Percentiles rank a stretch among this genome's conserved stretches.
phyloP scores from a whole-genome alignment of 2,888 invertebrate species.

The Eilema griseolum region DNA sequence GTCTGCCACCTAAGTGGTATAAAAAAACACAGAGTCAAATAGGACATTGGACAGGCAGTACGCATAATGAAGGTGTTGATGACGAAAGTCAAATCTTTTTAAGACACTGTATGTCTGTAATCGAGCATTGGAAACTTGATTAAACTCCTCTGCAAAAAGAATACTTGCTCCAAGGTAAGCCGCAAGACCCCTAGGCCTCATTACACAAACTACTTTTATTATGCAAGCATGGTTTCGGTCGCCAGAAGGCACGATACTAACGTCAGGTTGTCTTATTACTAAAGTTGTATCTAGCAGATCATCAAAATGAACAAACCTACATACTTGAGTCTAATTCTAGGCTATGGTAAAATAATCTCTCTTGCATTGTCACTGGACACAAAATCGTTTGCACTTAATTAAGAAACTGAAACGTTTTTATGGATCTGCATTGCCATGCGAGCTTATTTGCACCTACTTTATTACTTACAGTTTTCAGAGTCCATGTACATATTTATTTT shows the following conservation, averaged over 20 bases:
- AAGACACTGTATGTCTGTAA: too few relatives aligned
- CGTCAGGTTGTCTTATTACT: not conserved
- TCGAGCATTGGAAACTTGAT: too few relatives aligned
- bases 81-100: too few relatives aligned
- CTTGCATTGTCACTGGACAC: not conserved
- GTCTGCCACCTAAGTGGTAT: too few relatives aligned
- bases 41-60: too few relatives aligned
- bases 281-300: slow-evolving; percentile 1
- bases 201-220: not conserved
- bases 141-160: too few relatives aligned
- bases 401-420: not conserved
- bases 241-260: not conserved
- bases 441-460: not conserved
- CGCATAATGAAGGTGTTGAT: too few relatives aligned
- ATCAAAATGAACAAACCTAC: not conserved
- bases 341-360: not conserved
- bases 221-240: not conserved
- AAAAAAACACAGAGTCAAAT: too few relatives aligned
- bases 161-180: not conserved
- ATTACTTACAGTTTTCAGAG: not conserved
- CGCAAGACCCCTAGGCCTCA: not conserved
- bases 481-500: not conserved
- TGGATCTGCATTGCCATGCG: not conserved
- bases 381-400: not conserved
- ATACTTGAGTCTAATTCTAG: not conserved